A percentile compares a stretch with the other conserved stretches of the same genome.
Evolutionary conservation across 2,113 vertebrate species (phyloP).

Genomic region (Sorex fumeus): DNA sequence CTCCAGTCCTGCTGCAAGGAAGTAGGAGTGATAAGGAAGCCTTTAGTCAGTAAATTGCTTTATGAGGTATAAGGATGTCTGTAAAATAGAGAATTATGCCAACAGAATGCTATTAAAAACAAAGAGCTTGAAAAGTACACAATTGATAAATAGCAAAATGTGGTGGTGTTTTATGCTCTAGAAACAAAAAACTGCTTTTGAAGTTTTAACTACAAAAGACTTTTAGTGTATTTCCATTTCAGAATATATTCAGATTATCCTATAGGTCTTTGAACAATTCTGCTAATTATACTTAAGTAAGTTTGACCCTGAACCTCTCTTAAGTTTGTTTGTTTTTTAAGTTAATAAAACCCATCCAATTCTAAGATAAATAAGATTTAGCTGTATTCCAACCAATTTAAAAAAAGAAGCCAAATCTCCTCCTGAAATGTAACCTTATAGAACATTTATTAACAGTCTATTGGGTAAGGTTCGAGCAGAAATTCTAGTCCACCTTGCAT

Average conservation of each 20-base stretch:
- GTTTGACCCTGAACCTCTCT: neutral
- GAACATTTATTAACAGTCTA: neutral
- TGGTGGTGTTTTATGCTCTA: neutral
- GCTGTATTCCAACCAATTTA: neutral
- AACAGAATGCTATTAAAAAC: conserved; percentile 32
- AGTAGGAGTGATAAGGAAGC: conserved; percentile 62
- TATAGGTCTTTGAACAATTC: neutral
- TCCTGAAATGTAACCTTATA: neutral
- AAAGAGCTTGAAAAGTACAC: neutral
- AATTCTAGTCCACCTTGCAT: neutral
- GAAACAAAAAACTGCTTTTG: neutral
- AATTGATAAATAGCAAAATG: neutral
- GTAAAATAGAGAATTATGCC: conserved; percentile 51
- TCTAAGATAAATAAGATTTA: neutral
- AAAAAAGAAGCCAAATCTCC: neutral
- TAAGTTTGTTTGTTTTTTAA: neutral
- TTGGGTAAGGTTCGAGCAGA: neutral
- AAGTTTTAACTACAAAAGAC: neutral
- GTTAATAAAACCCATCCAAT: neutral
- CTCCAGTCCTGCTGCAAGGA: conserved; percentile 45
- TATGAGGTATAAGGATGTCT: conserved; percentile 43
- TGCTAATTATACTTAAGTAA: neutral
- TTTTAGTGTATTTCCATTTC: neutral
- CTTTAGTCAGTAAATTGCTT: conserved; percentile 65
- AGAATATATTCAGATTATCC: neutral